Conservation (phyloP, 2,113 vertebrate species). For the Semnornis frantzii region DNA sequence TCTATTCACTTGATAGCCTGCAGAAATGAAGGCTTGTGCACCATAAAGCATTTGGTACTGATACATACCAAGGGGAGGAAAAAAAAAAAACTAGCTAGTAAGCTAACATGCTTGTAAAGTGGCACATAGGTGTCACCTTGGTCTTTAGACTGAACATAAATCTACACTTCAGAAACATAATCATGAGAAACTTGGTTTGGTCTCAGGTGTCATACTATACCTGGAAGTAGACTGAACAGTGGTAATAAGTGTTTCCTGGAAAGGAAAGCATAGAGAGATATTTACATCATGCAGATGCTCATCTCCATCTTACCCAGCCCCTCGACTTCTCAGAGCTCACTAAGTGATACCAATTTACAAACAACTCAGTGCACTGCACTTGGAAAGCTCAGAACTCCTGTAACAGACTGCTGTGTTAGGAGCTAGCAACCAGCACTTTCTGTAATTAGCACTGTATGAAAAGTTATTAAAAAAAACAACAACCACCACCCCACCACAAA, state of each 20-base stretch:
- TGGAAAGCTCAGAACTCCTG: not conserved
- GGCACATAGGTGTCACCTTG: not conserved
- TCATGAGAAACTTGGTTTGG: not conserved
- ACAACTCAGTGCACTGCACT: not conserved
- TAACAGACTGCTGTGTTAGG: not conserved
- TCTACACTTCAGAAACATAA: not conserved
- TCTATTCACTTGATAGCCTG: not conserved
- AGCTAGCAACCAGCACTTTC: not conserved
- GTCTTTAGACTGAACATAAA: not conserved
- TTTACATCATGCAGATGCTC: not conserved
- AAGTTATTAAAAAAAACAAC: not conserved
- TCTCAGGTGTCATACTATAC: slow-evolving; percentile 54
- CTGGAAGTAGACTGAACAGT: slow-evolving; percentile 73
- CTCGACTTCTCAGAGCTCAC: not conserved
- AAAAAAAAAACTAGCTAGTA: not conserved
- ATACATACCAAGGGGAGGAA: not conserved
- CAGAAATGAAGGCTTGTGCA: not conserved
- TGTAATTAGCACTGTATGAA: not conserved
- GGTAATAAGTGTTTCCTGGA: slow-evolving; percentile 78
- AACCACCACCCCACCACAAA: not conserved
- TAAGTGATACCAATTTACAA: not conserved
- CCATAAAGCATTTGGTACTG: not conserved
- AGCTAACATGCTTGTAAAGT: not conserved
- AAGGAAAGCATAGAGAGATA: slow-evolving; percentile 40
- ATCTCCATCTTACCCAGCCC: not conserved